Evolutionary conservation across 2,888 invertebrate species (phyloP), one percentile per base, ranked within the genome.

Genomic region (Heliconius sara): DNA sequence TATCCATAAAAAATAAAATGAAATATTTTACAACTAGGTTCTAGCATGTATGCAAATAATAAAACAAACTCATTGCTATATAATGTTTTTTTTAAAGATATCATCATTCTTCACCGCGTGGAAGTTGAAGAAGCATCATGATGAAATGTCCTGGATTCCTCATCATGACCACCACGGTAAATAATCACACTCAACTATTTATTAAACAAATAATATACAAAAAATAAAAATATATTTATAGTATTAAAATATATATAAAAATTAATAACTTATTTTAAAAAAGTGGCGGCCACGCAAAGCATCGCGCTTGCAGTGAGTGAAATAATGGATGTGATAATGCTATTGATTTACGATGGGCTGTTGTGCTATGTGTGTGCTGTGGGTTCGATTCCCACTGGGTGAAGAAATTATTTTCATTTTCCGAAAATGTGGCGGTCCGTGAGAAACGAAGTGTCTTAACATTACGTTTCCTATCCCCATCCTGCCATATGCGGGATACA

Each of bases 31-130:
- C 47, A 9, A 47, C 47, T 16, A 47, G 47, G 47, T 47, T 2
- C 34, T 39, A 39, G 34, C 52, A 7, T 52, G 7, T 52, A 52
- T 19, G 52, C 7, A 52, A 52, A 52, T 52, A 52, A 2, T 22
- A 52, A 52, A 52, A 22, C 7, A 2, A 52, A 52, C 5, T 52
- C 6, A 52, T 52, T 52, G 52, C 4, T 6, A 27, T 27, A 16
- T 27, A 6, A 5, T 65, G 1, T 25, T 13, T 13, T 10, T 25
- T 30, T 88, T 87, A 0, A 87, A 94, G 94, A 85, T 94, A 63
- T 91, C 91, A 0, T 90, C 93, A 10, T 93, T 92, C 86, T 93
- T 94, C 88, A 92, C 93, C 0, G 77, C 88, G 0, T 84, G 92
- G 71, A 93, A 93, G 63, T 83, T 86, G 3, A 91, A 92, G 72